Percentiles rank a stretch among this genome's conserved stretches.
Conservation (phyloP, 2,888 invertebrate genomes). For the Heliconius erato region DNA sequence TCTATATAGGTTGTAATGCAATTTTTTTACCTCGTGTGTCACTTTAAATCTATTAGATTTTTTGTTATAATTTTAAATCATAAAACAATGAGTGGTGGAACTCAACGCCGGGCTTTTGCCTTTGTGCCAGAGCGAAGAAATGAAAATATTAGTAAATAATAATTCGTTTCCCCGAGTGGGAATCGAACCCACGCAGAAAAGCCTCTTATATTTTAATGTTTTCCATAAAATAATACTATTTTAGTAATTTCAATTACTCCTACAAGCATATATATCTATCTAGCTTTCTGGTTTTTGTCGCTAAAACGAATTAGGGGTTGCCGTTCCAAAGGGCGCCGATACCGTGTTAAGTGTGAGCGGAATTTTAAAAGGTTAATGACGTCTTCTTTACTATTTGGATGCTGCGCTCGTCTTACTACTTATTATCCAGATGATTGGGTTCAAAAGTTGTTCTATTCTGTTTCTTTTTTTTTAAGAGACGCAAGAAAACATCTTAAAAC, state of each 20-base stretch:
- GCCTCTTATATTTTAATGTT: no score
- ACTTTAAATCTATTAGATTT: no score
- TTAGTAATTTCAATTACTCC: not conserved
- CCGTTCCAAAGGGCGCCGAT: constrained; percentile 19
- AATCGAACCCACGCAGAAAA: not conserved
- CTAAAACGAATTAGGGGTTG: constrained; percentile 28
- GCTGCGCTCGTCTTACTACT: not conserved
- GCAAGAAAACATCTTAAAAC: not conserved
- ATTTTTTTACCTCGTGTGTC: no score
- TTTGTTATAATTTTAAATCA: no score
- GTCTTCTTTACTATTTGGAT: constrained; percentile 5
- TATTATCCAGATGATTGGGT: not conserved
- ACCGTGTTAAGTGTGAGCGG: constrained; percentile 15
- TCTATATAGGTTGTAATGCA: no score
- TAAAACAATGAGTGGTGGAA: no score
- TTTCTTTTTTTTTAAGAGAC: not conserved
- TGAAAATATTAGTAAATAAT: not conserved
- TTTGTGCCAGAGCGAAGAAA: not conserved
- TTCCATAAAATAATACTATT: not conserved
- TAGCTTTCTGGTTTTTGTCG: constrained; percentile 3
- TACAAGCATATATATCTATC: not conserved
- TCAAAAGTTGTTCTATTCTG: not conserved
- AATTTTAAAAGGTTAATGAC: constrained; percentile 20
- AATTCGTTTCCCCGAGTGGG: not conserved
- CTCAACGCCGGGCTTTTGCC: not conserved